phyloP scores from a whole-genome alignment of 2,888 invertebrate genomes.

The Cerastis rubricosa region DNA sequence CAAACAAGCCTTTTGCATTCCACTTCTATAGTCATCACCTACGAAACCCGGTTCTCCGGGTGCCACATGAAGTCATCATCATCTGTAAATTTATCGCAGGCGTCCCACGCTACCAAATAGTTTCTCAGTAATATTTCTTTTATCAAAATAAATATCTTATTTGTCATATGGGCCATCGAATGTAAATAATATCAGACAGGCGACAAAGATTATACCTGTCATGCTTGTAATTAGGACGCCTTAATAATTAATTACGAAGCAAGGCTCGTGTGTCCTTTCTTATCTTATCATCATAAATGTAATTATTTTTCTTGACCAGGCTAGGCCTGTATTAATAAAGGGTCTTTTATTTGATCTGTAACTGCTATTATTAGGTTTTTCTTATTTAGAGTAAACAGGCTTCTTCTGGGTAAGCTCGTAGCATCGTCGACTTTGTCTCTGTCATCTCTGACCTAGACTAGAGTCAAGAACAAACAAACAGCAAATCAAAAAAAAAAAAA shows the following conservation, averaged over 20 bases:
- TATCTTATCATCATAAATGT: conserved; percentile 31
- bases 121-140: not conserved
- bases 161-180: conserved; percentile 9
- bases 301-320: conserved; percentile 38
- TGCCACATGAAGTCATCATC: not conserved
- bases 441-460: too few relatives aligned
- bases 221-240: conserved; percentile 38
- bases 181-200: conserved; percentile 35
- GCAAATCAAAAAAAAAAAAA: too few relatives aligned
- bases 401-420: too few relatives aligned
- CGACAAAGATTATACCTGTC: conserved; percentile 36
- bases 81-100: not conserved
- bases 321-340: conserved; percentile 18
- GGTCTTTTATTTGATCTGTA: conserved; percentile 13
- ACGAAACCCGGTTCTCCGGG: not conserved
- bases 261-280: conserved; percentile 26
- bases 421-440: too few relatives aligned
- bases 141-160: conserved; percentile 17
- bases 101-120: not conserved
- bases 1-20: not conserved
- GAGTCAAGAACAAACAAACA: too few relatives aligned
- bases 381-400: too few relatives aligned
- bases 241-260: conserved; percentile 47
- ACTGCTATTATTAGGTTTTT: not conserved
- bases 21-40: not conserved